Conservation (phyloP, 30 jellyfish, hydroid and myxozoan species). For the Aurelia coerulea region DNA sequence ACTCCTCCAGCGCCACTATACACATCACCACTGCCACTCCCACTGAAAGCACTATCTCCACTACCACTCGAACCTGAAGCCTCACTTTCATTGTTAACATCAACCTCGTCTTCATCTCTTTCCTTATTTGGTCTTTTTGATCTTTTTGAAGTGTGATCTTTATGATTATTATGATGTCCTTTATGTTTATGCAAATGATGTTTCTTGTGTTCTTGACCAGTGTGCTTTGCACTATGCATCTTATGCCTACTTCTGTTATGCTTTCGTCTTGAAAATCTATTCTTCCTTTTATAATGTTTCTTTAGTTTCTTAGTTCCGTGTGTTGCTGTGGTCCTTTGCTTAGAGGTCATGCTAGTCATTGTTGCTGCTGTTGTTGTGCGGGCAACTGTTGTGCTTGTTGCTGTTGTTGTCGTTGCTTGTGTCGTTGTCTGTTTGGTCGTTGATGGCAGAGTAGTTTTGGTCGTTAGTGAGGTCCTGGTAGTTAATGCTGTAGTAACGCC, state of each 20-base stretch:
- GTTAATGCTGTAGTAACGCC: constrained; percentile 1
- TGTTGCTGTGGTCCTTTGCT: neutral
- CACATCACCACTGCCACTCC: constrained; percentile 12
- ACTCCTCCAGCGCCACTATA: constrained; percentile 28
- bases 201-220: neutral
- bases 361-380: constrained; percentile 1
- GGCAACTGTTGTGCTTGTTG: neutral
- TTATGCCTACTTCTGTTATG: neutral
- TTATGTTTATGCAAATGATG: neutral
- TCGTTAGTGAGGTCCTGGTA: constrained; percentile 9
- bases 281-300: neutral
- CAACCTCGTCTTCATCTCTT: neutral
- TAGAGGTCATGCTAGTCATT: neutral
- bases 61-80: constrained; percentile 33
- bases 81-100: neutral
- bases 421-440: constrained; percentile 9
- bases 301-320: neutral
- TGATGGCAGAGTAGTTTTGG: neutral
- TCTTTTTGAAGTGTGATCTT: neutral
- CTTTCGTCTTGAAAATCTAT: neutral
- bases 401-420: constrained; percentile 3
- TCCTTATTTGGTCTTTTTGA: neutral
- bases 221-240: neutral
- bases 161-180: neutral
- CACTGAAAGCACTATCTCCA: constrained; percentile 13